Percentiles rank a stretch among this genome's conserved stretches.
These are phyloP conservation scores for Egretta garzetta DNA, from an alignment of 2,113 vertebrate species.

Conservation along the genomic window DNA sequence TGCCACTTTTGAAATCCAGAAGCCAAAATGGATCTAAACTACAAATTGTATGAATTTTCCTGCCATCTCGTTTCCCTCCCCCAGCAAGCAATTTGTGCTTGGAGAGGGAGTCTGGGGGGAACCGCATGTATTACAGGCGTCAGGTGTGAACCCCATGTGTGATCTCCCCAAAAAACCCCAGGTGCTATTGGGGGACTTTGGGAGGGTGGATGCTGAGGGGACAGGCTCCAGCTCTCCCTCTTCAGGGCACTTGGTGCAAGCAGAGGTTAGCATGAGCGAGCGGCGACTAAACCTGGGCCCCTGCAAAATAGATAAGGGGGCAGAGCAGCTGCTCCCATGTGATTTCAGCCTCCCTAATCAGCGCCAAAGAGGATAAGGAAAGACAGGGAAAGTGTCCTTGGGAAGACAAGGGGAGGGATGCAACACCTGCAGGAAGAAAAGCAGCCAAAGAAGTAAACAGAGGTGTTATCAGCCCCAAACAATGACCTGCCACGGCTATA, in stretches of 20 bases:
- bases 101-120: not conserved
- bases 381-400: constrained; percentile 35
- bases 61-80: not conserved
- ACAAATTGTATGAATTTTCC: not conserved
- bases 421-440: not conserved
- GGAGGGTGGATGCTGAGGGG: not conserved
- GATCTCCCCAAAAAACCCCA: not conserved
- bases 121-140: not conserved
- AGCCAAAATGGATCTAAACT: not conserved
- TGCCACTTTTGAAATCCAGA: not conserved
- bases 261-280: not conserved
- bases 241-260: constrained; percentile 10
- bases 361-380: not conserved
- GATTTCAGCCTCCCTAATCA: constrained; percentile 15
- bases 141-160: not conserved
- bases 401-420: not conserved
- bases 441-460: constrained; percentile 10
- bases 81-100: not conserved
- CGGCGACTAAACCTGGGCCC: not conserved
- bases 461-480: not conserved
- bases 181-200: not conserved
- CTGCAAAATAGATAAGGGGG: not conserved
- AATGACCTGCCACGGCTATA: not conserved
- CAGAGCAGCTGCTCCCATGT: not conserved
- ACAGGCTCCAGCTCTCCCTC: constrained; percentile 52